Evolutionary conservation across 2,113 vertebrate genomes (phyloP).

Genomic region (Lipophrys pholis): DNA sequence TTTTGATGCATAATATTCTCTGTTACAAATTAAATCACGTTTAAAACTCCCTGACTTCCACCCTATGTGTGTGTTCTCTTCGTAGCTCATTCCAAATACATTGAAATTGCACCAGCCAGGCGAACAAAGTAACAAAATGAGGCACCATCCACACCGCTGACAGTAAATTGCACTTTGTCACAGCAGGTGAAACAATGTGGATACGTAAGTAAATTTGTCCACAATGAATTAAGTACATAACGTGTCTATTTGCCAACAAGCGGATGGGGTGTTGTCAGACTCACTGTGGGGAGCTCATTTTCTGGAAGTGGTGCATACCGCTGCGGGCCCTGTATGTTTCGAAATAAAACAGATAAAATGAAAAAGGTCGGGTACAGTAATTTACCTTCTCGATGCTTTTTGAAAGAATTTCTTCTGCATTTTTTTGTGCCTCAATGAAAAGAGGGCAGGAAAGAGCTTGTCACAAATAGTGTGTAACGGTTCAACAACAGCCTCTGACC

Average conservation of each 20-base stretch:
- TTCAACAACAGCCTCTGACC: not conserved
- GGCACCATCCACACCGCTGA: not conserved
- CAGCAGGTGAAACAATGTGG: constrained; percentile 2
- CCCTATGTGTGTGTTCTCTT: too few species aligned
- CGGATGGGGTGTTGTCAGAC: not conserved
- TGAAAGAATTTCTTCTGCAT: not conserved
- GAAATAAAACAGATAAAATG: constrained; percentile 1
- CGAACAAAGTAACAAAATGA: not conserved
- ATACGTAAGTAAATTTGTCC: not conserved
- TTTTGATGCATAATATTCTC: too few species aligned
- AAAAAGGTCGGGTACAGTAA: not conserved
- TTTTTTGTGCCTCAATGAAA: not conserved
- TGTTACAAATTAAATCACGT: too few species aligned
- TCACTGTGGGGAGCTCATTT: not conserved
- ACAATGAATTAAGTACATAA: not conserved
- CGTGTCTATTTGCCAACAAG: constrained; percentile 3
- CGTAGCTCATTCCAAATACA: too few species aligned
- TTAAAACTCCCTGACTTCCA: too few species aligned
- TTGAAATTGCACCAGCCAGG: too few species aligned
- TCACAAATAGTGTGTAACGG: not conserved
- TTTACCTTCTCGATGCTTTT: constrained; percentile 13
- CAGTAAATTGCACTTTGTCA: constrained; percentile 17
- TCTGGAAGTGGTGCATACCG: not conserved
- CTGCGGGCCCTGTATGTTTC: not conserved
- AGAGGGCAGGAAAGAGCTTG: not conserved